Percentiles rank a stretch among this genome's conserved stretches.
phyloP scores from a whole-genome alignment of 2,888 invertebrate species.

The Synanthedon formicaeformis region DNA sequence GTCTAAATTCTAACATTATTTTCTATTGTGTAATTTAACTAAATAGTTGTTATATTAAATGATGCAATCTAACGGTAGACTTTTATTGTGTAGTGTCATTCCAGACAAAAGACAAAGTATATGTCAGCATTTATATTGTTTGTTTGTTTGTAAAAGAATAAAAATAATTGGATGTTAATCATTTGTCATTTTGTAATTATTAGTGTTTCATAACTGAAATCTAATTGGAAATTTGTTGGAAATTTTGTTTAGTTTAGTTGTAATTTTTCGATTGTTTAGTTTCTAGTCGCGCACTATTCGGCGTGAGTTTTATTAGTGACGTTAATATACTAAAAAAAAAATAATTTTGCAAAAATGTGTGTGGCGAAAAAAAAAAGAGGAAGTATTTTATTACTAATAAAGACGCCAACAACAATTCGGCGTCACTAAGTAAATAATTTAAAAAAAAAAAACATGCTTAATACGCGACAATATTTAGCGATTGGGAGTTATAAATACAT shows the following conservation, averaged over 20 bases:
- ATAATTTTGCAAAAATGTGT: slow-evolving; percentile 6
- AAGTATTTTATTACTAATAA: slow-evolving; percentile 40
- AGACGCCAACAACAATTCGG: slow-evolving; percentile 3
- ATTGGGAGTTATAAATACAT: slow-evolving; percentile 38
- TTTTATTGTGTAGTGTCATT: slow-evolving; percentile 51
- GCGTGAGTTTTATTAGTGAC: slow-evolving; percentile 23
- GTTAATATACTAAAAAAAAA: too few relatives aligned
- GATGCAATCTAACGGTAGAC: slow-evolving; percentile 9
- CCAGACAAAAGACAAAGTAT: slow-evolving; percentile 65
- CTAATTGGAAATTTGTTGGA: slow-evolving; percentile 39
- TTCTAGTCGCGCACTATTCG: slow-evolving; percentile 44
- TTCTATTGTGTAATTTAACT: slow-evolving; percentile 23
- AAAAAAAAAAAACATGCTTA: slow-evolving; percentile 41
- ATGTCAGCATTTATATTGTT: slow-evolving; percentile 68
- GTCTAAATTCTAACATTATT: slow-evolving; percentile 47
- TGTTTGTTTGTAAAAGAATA: slow-evolving; percentile 21
- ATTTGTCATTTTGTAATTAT: slow-evolving; percentile 19
- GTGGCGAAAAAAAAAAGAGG: slow-evolving; percentile 7
- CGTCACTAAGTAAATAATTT: slow-evolving; percentile 12
- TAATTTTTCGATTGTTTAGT: slow-evolving; percentile 21
- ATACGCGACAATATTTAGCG: slow-evolving; percentile 69
- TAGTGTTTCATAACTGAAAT: slow-evolving; percentile 27
- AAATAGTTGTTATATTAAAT: slow-evolving; percentile 28
- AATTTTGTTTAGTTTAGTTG: slow-evolving; percentile 43
- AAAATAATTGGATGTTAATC: slow-evolving; percentile 16